These are phyloP conservation scores for Mercenaria mercenaria DNA, from an alignment of 1,140 invertebrate species.

Conservation along the genomic window DNA sequence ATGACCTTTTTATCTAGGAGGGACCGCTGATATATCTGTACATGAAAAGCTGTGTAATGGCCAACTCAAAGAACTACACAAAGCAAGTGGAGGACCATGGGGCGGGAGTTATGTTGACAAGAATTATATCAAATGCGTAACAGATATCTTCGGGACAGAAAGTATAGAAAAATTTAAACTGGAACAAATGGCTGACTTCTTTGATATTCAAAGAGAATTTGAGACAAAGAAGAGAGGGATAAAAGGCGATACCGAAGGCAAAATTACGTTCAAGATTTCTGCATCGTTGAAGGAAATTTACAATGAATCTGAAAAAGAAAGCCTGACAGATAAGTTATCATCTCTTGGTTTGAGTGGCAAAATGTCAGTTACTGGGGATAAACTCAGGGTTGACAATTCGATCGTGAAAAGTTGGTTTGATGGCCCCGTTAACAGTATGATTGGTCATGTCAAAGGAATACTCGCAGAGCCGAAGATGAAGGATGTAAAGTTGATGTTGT, in stretches of 20 bases:
- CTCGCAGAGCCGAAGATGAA: background rate
- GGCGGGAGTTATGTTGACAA: constrained; percentile 67
- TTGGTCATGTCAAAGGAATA: background rate
- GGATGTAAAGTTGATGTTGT: background rate
- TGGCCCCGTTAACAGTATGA: background rate
- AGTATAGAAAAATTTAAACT: constrained; percentile 41
- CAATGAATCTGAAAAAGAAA: background rate
- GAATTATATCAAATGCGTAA: constrained; percentile 34
- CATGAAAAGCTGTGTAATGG: constrained; percentile 58
- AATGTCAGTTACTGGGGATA: background rate
- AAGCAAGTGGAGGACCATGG: constrained; percentile 68
- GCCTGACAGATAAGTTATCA: background rate
- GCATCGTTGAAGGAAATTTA: background rate
- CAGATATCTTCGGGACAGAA: constrained; percentile 33
- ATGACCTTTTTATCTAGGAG: constrained; percentile 44
- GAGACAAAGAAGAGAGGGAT: constrained; percentile 50
- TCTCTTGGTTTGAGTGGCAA: background rate
- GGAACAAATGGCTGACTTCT: constrained; percentile 21
- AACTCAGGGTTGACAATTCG: background rate
- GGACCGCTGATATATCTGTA: constrained; percentile 68
- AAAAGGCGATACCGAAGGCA: background rate
- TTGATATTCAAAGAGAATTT: constrained; percentile 54
- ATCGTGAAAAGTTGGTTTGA: constrained; percentile 19
- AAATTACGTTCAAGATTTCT: background rate
- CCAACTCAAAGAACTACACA: constrained; percentile 58